A percentile compares a stretch with the other conserved stretches of the same genome.
These are phyloP conservation scores for Beris chalybata DNA, from an alignment of 2,888 invertebrate genomes.

Conservation along the genomic window DNA sequence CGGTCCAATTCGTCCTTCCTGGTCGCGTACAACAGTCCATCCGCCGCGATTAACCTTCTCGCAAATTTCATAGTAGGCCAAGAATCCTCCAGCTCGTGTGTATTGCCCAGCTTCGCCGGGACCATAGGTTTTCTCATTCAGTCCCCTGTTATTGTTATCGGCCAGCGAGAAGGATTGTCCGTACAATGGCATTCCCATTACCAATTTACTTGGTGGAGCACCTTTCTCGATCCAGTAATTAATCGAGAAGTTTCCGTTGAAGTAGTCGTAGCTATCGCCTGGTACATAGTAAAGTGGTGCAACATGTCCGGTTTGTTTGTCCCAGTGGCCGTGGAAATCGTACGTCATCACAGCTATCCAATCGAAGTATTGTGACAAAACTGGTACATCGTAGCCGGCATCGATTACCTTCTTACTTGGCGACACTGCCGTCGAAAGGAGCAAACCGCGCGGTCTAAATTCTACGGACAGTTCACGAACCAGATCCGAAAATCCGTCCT, in stretches of 20 bases:
- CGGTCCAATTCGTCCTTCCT: slow-evolving; percentile 68
- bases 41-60: slow-evolving; percentile 63
- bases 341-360: slow-evolving; percentile 83
- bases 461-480: slow-evolving; percentile 67
- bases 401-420: slow-evolving; percentile 72
- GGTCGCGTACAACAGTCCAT: slow-evolving; percentile 65
- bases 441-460: slow-evolving; percentile 64
- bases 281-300: slow-evolving; percentile 70
- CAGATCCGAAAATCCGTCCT: slow-evolving; percentile 66
- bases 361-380: slow-evolving; percentile 68
- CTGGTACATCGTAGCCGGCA: slow-evolving; percentile 71
- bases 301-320: slow-evolving; percentile 73
- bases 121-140: slow-evolving; percentile 65
- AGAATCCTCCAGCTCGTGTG: slow-evolving; percentile 71
- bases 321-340: slow-evolving; percentile 77
- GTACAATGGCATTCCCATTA: slow-evolving; percentile 77
- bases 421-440: slow-evolving; percentile 73
- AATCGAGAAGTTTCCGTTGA: slow-evolving; percentile 73
- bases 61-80: slow-evolving; percentile 78
- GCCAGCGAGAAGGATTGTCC: slow-evolving; percentile 73
- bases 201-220: slow-evolving; percentile 66
- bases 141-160: slow-evolving; percentile 56
- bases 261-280: slow-evolving; percentile 64
- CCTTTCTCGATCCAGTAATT: slow-evolving; percentile 72
- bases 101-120: slow-evolving; percentile 71